Base-by-base conservation (phyloP, 2,797 vertebrate genomes). In the Myripristis jacobus region DNA sequence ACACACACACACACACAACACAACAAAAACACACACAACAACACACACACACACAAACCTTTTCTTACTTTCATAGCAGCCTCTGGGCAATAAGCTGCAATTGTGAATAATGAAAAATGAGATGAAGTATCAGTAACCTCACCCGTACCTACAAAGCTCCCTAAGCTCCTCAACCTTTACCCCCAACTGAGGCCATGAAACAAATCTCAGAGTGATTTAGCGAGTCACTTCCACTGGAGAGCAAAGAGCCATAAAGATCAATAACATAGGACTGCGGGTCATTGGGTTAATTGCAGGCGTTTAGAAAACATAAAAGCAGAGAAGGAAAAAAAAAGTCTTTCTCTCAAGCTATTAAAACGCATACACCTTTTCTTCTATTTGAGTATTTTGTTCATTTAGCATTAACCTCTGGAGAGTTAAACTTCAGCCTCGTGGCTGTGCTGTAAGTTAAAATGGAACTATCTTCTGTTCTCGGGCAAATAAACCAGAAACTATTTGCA, bases 91-190 rank as follows among this genome's bases (percentile, higher is more conserved):
- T n/a, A n/a, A n/a, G n/a, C n/a, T n/a, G n/a, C n/a, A n/a, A n/a
- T n/a, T n/a, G n/a, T n/a, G n/a, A n/a, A n/a, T n/a, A 58, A 31
- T 38, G 48, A 60, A 66, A 11, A 31, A 43, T 36, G 13, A 71
- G 21, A 21, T 1, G 54, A 78, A 77, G 70, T 38, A 77, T 68
- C 13, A 74, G 62, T 77, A 81, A 24, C 16, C 1, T 43, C 41
- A 43, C 31, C 48, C 10, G 11, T 56, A 19, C 4, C 27, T 10
- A 8, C 27, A 6, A 6, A 57, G 2, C 9, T 48, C 5, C 1
- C 4, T 41, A 27, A 57, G 2, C 9, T 48, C 5, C 1, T 6
- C 34, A 27, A 57, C 65, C 29, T 41, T 54, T 54, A 56, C 18
- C 22, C 9, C 52, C 18, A 18, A 7, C 41, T 16, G 41, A 43